Base-by-base conservation (phyloP, 2,113 vertebrate genomes). In the Gasterosteus nipponicus region DNA sequence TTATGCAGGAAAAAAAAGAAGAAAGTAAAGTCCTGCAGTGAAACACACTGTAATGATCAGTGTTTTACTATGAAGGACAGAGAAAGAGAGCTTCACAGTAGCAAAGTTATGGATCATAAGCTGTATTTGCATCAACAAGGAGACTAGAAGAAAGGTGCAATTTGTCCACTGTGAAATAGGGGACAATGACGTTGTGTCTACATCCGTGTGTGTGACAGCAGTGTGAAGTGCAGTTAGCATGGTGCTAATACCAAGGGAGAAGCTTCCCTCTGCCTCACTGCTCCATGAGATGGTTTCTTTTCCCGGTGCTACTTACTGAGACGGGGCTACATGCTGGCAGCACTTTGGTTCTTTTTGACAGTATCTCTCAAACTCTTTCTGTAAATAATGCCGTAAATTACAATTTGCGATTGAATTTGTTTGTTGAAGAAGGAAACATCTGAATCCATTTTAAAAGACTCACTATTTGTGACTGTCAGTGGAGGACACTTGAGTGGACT, bases 61-160 rank as follows among this genome's bases (percentile, higher is more conserved):
- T 56, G 42, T 63, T 69, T 57, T 51, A 10, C 35, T 26, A 14
- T 59, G 75, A 79, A 39, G 46, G 64, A 69, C 46, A 54, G 59
- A 70, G 51, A 63, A 33, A 49, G 26, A 69, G 59, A 41, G 54
- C 18, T 53, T 69, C 76, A 78, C n/a, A 51, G 33, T 74, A 80
- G 72, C 61, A 75, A 84, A 85, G 77, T 83, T 92, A 91, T 91
- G 86, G 79, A 11, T 77, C 87, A 47, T 91, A 61, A 61, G 64
- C 62, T 92, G 89, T 92, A 91, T 91, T 93, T 92, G 91, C 90
- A 90, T 86, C 76, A 81, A 87, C 76, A 63, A 79, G 66, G 78
- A 91, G 80, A 89, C 69, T 78, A 41, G 67, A 81, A 84, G 80
- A 77, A 87, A 80, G 72, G 78, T 87, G 75, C 86, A 77, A 81